Conservation (phyloP, 2,888 invertebrate genomes). For the Megastigmus dorsalis region DNA sequence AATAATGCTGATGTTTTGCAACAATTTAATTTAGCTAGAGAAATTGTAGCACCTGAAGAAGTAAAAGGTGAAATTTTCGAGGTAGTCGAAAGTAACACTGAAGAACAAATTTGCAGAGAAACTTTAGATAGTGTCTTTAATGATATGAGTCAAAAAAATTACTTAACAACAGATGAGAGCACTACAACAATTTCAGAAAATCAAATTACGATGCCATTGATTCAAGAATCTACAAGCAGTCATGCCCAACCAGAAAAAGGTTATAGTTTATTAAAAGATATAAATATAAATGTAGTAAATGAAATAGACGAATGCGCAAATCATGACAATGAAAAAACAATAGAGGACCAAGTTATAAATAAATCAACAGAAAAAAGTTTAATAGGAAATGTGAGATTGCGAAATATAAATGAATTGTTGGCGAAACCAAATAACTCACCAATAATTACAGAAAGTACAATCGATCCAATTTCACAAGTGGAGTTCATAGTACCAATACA, state of each 20-base stretch:
- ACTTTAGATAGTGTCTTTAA: background rate
- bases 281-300: conserved; percentile 22
- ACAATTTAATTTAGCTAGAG: conserved; percentile 13
- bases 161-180: background rate
- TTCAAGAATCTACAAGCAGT: background rate
- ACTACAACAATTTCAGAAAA: background rate
- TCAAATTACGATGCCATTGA: background rate
- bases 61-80: background rate
- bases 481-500: too few relatives aligned
- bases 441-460: background rate
- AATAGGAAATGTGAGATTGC: conserved; percentile 4
- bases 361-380: background rate
- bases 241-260: background rate
- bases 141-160: background rate
- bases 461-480: too few relatives aligned
- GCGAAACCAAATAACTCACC: conserved; percentile 5
- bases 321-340: too few relatives aligned
- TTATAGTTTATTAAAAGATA: conserved; percentile 4
- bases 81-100: conserved; percentile 6
- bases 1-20: conserved; percentile 17
- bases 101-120: conserved; percentile 1
- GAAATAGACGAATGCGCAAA: conserved; percentile 31
- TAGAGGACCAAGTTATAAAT: background rate
- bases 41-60: conserved; percentile 22
- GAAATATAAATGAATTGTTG: conserved; percentile 31